Percentiles rank a stretch among this genome's conserved stretches.
These are phyloP conservation scores for Stegostoma tigrinum DNA, from an alignment of 2,113 vertebrate genomes.

Conservation along the genomic window DNA sequence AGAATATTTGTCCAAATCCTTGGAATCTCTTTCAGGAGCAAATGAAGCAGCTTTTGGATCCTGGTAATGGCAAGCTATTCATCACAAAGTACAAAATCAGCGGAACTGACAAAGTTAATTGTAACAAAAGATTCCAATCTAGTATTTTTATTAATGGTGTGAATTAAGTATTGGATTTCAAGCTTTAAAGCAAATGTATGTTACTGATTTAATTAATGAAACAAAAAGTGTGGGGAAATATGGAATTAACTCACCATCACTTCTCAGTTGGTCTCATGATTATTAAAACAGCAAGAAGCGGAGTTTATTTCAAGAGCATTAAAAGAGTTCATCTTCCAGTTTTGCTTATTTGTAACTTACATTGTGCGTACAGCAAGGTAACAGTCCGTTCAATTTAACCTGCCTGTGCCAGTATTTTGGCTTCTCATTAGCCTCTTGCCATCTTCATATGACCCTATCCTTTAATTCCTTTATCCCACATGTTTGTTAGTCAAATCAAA, in stretches of 20 bases:
- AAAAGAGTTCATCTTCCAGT: background rate
- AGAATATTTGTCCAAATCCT: constrained; percentile 69
- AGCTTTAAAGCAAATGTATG: background rate
- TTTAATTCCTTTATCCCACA: too few relatives aligned
- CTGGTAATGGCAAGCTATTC: constrained; percentile 62
- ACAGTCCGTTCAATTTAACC: too few relatives aligned
- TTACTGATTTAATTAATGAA: background rate
- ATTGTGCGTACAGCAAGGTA: background rate
- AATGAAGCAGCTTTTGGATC: constrained; percentile 68
- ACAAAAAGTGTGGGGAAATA: background rate
- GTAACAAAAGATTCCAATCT: background rate
- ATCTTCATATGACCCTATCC: too few relatives aligned
- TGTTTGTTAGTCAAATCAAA: background rate
- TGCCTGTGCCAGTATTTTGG: too few relatives aligned
- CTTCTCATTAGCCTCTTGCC: too few relatives aligned
- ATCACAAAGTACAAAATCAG: background rate
- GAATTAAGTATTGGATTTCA: background rate
- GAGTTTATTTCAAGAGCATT: background rate
- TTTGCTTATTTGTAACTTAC: background rate
- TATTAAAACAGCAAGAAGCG: background rate
- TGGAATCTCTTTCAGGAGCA: constrained; percentile 71
- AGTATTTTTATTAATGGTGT: background rate
- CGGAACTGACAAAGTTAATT: background rate
- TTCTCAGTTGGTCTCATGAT: background rate
- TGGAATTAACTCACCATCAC: background rate